A percentile compares a stretch with the other conserved stretches of the same genome.
Conservation (phyloP, 92 coral and sea anemone genomes). For the Virgularia gustaviana region DNA sequence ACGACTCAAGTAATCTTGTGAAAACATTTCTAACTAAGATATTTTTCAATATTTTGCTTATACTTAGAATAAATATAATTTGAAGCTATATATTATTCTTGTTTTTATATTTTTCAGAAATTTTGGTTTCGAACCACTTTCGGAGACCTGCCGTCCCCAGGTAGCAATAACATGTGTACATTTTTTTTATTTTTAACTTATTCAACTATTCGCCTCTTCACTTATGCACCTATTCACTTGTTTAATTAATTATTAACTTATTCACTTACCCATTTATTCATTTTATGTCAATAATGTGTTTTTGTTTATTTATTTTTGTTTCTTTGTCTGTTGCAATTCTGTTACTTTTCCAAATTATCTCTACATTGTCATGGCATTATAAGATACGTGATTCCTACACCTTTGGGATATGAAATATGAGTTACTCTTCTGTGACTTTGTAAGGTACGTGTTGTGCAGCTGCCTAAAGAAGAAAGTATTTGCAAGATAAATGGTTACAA, state of each 20-base stretch:
- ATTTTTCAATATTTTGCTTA: not conserved
- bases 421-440: too few relatives aligned
- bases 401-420: too few relatives aligned
- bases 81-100: too few relatives aligned
- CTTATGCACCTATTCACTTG: not conserved
- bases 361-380: too few relatives aligned
- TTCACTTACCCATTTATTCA: too few relatives aligned
- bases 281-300: not conserved
- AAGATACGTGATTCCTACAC: too few relatives aligned
- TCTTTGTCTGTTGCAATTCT: too few relatives aligned
- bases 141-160: not conserved
- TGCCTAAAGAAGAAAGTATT: slow-evolving; percentile 60
- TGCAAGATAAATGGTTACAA: slow-evolving; percentile 77
- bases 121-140: not conserved
- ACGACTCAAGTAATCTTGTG: too few relatives aligned
- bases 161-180: not conserved
- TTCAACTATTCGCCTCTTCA: too few relatives aligned
- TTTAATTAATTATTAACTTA: not conserved
- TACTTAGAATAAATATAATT: not conserved
- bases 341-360: too few relatives aligned
- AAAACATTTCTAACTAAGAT: too few relatives aligned
- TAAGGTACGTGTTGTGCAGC: slow-evolving; percentile 70
- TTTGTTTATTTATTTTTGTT: not conserved
- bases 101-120: not conserved
- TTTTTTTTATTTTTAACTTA: too few relatives aligned